Conservation (phyloP, 2,888 invertebrate species). For the Eupithecia pulchellata region DNA sequence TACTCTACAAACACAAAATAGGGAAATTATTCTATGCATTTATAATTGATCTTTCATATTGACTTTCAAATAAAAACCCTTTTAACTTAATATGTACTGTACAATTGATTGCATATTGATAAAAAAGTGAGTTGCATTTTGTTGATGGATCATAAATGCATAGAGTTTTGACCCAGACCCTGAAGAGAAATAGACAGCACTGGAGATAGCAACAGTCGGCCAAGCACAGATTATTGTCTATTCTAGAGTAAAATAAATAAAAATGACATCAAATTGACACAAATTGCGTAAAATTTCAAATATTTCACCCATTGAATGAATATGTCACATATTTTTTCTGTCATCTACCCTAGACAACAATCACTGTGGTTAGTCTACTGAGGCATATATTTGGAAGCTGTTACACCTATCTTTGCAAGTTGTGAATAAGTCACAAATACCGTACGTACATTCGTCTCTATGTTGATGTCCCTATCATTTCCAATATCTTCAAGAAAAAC, state of each 20-base stretch:
- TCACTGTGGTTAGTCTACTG: neutral
- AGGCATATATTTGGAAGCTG: conserved; percentile 45
- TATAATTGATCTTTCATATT: neutral
- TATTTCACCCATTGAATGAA: neutral
- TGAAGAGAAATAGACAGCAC: conserved; percentile 37
- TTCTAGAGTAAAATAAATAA: neutral
- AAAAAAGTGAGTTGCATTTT: neutral
- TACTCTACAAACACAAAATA: neutral
- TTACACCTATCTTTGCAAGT: conserved; percentile 37
- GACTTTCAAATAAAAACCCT: neutral
- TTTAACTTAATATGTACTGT: neutral
- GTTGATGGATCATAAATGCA: neutral
- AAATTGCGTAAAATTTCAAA: neutral
- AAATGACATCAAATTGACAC: neutral
- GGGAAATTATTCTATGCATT: conserved; percentile 12
- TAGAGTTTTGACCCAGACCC: conserved; percentile 25
- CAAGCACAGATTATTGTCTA: neutral
- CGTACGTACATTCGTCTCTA: conserved; percentile 15
- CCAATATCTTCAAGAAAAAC: neutral
- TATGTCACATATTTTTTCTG: neutral
- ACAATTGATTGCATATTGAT: neutral
- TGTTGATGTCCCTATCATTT: neutral
- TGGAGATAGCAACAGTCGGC: conserved; percentile 20
- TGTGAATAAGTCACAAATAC: conserved; percentile 42
- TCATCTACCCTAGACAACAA: neutral